Conservation (phyloP, 2,888 invertebrate species). For the Sycophila texana region DNA sequence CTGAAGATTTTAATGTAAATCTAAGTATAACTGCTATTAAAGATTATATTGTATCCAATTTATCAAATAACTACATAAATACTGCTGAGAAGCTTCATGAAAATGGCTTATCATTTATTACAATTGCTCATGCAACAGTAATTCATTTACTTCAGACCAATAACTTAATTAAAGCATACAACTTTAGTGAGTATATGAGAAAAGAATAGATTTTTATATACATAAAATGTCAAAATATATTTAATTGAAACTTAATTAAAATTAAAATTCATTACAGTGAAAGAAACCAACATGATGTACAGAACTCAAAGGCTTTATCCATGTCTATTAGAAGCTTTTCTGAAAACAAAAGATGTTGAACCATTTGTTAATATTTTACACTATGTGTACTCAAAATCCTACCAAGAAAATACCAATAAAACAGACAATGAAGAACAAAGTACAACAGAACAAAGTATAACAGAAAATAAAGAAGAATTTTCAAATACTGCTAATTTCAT, state of each 20-base stretch:
- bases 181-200: constrained; percentile 77
- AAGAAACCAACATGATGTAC: not conserved
- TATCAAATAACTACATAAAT: constrained; percentile 61
- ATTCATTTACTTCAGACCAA: constrained; percentile 78
- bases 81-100: constrained; percentile 75
- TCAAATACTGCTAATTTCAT: no score
- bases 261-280: constrained; percentile 28
- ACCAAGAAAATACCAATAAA: not conserved
- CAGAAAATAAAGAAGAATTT: no score
- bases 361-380: constrained; percentile 23
- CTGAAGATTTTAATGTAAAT: constrained; percentile 77
- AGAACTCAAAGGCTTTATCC: not conserved
- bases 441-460: no score
- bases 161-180: constrained; percentile 81
- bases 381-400: not conserved
- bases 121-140: constrained; percentile 80
- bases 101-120: constrained; percentile 78
- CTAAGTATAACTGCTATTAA: constrained; percentile 83
- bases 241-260: not conserved
- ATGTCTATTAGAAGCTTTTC: not conserved
- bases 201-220: not conserved
- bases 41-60: constrained; percentile 86
- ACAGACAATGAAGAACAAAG: not conserved
- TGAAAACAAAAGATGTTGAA: constrained; percentile 17
- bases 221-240: not conserved